A percentile compares a stretch with the other conserved stretches of the same genome.
phyloP scores from a whole-genome alignment of 2,888 invertebrate genomes.

The Vesta saturnalis region DNA sequence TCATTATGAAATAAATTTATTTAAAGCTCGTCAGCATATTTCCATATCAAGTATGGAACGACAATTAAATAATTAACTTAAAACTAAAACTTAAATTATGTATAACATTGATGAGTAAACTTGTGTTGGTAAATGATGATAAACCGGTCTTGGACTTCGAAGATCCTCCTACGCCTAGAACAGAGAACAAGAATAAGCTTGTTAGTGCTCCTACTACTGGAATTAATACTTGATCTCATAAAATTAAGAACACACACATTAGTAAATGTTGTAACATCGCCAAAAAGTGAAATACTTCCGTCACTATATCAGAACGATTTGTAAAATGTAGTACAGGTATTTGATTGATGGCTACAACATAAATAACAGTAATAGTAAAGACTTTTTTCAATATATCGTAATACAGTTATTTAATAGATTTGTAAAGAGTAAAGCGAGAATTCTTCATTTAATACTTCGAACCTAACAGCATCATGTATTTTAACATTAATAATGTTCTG shows the following conservation, averaged over 20 bases:
- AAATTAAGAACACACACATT: not conserved
- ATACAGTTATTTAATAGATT: constrained; percentile 1
- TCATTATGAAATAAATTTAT: not conserved
- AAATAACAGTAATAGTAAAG: not conserved
- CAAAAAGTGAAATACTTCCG: not conserved
- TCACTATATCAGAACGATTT: not conserved
- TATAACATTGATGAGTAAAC: not conserved
- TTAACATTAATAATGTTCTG: not conserved
- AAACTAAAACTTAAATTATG: constrained; percentile 8
- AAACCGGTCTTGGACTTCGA: constrained; percentile 37
- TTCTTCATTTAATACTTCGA: not conserved
- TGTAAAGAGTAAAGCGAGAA: not conserved
- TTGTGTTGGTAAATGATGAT: constrained; percentile 5
- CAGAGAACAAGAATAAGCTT: constrained; percentile 45
- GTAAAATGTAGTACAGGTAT: not conserved
- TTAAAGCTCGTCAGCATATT: constrained; percentile 2
- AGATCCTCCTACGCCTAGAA: constrained; percentile 50
- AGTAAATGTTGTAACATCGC: not conserved
- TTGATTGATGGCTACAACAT: not conserved
- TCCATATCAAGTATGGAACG: not conserved
- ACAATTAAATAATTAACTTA: not conserved
- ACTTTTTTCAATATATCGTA: not conserved
- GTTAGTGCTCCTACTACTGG: constrained; percentile 14
- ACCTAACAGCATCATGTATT: not conserved
- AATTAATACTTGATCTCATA: constrained; percentile 9